Evolutionary conservation across 2,113 vertebrate genomes (phyloP).

Genomic region (Callipepla squamata): DNA sequence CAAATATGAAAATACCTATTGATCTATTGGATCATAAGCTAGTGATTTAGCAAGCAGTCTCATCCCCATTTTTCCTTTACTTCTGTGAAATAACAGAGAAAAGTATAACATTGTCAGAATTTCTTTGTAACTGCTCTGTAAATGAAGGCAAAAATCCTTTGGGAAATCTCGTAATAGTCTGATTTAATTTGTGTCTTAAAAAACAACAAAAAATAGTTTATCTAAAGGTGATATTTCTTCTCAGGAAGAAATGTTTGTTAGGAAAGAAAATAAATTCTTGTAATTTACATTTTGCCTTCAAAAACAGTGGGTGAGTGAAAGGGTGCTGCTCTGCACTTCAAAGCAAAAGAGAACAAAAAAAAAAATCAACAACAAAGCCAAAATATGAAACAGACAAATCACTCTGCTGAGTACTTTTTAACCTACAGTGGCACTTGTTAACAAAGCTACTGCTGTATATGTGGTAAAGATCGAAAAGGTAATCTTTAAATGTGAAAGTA

Average conservation of each 20-base stretch:
- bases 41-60: background rate
- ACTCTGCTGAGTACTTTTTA: conserved; percentile 73
- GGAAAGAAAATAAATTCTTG: conserved; percentile 76
- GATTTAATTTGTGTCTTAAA: conserved; percentile 69
- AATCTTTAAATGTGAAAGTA: conserved; percentile 61
- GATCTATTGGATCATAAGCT: background rate
- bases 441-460: conserved; percentile 45
- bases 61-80: background rate
- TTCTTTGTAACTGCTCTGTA: conserved; percentile 35
- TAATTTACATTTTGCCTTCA: conserved; percentile 78
- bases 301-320: conserved; percentile 67
- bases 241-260: conserved; percentile 73
- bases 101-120: conserved; percentile 11
- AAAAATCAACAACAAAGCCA: conserved; percentile 74
- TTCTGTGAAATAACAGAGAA: conserved; percentile 12
- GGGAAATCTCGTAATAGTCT: conserved; percentile 63
- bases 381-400: conserved; percentile 75
- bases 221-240: conserved; percentile 51
- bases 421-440: conserved; percentile 17
- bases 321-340: conserved; percentile 73
- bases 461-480: conserved; percentile 43
- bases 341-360: conserved; percentile 72
- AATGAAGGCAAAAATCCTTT: conserved; percentile 58
- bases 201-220: conserved; percentile 25
- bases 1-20: background rate